A percentile compares a stretch with the other conserved stretches of the same genome.
These are phyloP conservation scores for Drosophila ustulata DNA, from an alignment of 2,888 invertebrate species.

Conservation along the genomic window DNA sequence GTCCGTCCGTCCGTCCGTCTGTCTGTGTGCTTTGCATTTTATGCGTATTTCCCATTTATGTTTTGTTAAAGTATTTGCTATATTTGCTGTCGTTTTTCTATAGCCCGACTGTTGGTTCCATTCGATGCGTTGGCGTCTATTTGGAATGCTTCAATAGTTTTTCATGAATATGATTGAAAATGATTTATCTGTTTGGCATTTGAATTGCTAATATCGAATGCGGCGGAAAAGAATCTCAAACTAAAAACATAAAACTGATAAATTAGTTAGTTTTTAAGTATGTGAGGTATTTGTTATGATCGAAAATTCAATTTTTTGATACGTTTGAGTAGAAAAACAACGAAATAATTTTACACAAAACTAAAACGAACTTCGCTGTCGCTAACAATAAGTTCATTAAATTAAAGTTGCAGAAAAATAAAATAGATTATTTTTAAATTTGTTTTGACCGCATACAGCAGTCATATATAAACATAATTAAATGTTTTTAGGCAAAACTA, in stretches of 20 bases:
- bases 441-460: too few relatives aligned
- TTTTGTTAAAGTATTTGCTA: conserved; percentile 35
- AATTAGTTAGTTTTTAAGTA: background rate
- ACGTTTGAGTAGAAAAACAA: background rate
- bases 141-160: conserved; percentile 18
- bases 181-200: conserved; percentile 37
- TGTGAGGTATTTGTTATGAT: background rate
- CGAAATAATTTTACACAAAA: too few relatives aligned
- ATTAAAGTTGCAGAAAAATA: too few relatives aligned
- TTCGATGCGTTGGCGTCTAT: background rate
- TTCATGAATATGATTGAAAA: conserved; percentile 36
- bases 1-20: conserved; percentile 2
- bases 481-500: too few relatives aligned
- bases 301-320: background rate
- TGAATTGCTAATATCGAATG: conserved; percentile 22
- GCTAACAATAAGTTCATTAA: too few relatives aligned
- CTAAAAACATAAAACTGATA: background rate
- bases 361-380: too few relatives aligned
- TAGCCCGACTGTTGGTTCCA: conserved; percentile 9
- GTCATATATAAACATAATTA: too few relatives aligned
- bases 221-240: background rate
- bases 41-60: conserved; percentile 35
- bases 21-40: conserved; percentile 16
- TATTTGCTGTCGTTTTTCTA: conserved; percentile 12
- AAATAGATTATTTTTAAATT: too few relatives aligned